Evolutionary conservation across 2,888 invertebrate species (phyloP).

Genomic region (Lamellibrachia satsuma): DNA sequence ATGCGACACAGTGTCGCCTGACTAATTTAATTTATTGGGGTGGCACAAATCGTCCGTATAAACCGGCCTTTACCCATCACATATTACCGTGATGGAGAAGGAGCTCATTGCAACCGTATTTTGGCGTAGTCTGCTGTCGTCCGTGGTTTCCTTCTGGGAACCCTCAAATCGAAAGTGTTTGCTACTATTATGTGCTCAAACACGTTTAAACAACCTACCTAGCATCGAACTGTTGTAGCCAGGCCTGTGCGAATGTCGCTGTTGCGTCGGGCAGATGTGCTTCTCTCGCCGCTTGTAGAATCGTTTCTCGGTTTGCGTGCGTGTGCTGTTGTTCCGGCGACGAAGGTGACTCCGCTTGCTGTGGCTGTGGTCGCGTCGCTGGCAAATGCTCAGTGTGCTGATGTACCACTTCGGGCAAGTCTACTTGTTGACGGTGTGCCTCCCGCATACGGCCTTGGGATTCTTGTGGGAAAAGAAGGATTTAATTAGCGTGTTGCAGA

Average conservation of each 20-base stretch:
- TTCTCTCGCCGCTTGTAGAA: not conserved
- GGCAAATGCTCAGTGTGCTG: not conserved
- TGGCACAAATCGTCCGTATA: too few relatives aligned
- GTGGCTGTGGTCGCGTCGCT: not conserved
- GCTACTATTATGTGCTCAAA: too few relatives aligned
- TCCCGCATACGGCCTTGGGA: not conserved
- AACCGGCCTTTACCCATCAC: too few relatives aligned
- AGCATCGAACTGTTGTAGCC: constrained; percentile 2
- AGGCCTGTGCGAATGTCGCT: not conserved
- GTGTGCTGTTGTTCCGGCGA: constrained; percentile 10
- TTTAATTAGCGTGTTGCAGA: not conserved
- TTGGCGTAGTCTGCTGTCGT: too few relatives aligned
- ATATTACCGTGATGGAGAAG: too few relatives aligned
- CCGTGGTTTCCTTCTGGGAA: too few relatives aligned
- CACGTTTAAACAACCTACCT: not conserved
- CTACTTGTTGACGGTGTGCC: not conserved
- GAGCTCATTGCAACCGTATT: too few relatives aligned
- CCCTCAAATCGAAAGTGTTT: too few relatives aligned
- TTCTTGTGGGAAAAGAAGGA: not conserved
- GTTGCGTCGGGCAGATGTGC: not conserved
- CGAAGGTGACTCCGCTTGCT: not conserved
- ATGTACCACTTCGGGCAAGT: not conserved
- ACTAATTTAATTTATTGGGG: too few relatives aligned
- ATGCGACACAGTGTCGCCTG: too few relatives aligned
- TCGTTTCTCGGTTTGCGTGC: not conserved